phyloP scores from a whole-genome alignment of 2,888 invertebrate genomes.

The Andricus curvator region DNA sequence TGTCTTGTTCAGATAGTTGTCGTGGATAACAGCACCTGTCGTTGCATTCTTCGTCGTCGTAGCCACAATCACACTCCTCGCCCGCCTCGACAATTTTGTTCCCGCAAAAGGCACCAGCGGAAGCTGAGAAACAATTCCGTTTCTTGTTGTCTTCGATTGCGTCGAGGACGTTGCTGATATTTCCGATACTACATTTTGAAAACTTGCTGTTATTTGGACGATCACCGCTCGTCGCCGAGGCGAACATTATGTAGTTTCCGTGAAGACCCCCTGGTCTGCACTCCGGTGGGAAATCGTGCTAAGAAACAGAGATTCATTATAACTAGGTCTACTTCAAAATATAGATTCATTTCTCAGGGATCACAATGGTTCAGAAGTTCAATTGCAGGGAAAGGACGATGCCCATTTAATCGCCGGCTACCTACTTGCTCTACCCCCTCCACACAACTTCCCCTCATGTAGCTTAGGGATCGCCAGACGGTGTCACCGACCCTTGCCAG shows the following conservation, averaged over 20 bases:
- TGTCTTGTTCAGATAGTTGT: conserved; percentile 85
- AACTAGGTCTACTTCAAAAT: not conserved
- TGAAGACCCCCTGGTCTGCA: conserved; percentile 93
- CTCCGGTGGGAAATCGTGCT: conserved; percentile 96
- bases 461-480: too few species aligned
- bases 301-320: conserved; percentile 63
- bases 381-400: too few species aligned
- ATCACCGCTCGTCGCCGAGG: conserved; percentile 99
- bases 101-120: conserved; percentile 97
- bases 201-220: conserved; percentile 98
- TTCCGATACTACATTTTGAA: conserved; percentile 95
- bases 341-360: not conserved
- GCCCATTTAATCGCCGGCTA: too few species aligned
- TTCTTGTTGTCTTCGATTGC: conserved; percentile 95
- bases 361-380: not conserved
- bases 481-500: too few species aligned
- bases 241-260: conserved; percentile 99
- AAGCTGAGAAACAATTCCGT: conserved; percentile 95
- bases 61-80: conserved; percentile 99
- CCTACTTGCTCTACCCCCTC: too few species aligned
- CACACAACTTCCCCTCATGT: too few species aligned
- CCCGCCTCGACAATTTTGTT: conserved; percentile 99
- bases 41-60: conserved; percentile 94
- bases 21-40: conserved; percentile 97
- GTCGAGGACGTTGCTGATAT: conserved; percentile 96